Evolutionary conservation across 1,140 invertebrate species (phyloP).

Genomic region (Philopotamus ludificatus): DNA sequence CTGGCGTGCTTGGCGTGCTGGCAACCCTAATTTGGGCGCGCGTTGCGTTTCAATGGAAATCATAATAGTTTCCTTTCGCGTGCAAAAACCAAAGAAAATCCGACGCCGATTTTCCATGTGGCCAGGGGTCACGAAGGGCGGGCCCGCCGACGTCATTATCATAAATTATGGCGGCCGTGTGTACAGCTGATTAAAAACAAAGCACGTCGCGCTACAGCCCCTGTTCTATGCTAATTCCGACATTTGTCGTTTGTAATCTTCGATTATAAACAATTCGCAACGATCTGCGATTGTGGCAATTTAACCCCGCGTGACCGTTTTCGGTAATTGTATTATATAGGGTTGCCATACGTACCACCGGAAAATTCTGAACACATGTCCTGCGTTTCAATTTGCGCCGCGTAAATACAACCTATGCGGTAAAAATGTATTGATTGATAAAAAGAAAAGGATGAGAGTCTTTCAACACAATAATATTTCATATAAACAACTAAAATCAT

Average conservation of each 20-base stretch:
- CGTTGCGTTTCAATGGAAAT: slow-evolving; percentile 17
- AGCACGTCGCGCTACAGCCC: neutral
- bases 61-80: slow-evolving; percentile 27
- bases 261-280: neutral
- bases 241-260: neutral
- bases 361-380: too few relatives aligned
- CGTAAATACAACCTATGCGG: too few relatives aligned
- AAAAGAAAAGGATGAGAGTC: too few relatives aligned
- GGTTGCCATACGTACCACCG: too few relatives aligned
- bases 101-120: slow-evolving; percentile 3
- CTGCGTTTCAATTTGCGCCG: too few relatives aligned
- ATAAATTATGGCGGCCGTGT: slow-evolving; percentile 10
- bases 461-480: too few relatives aligned
- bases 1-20: too few relatives aligned
- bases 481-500: too few relatives aligned
- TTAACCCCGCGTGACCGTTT: too few relatives aligned
- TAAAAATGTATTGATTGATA: too few relatives aligned
- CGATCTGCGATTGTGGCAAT: too few relatives aligned
- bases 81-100: slow-evolving; percentile 9
- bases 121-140: slow-evolving; percentile 14
- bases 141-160: slow-evolving; percentile 17
- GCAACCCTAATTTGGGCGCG: slow-evolving; percentile 14
- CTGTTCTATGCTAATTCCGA: neutral
- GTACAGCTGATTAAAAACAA: neutral
- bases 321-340: too few relatives aligned